Evolutionary conservation across 1,140 invertebrate genomes (phyloP).

Genomic region (Lethocerus indicus): DNA sequence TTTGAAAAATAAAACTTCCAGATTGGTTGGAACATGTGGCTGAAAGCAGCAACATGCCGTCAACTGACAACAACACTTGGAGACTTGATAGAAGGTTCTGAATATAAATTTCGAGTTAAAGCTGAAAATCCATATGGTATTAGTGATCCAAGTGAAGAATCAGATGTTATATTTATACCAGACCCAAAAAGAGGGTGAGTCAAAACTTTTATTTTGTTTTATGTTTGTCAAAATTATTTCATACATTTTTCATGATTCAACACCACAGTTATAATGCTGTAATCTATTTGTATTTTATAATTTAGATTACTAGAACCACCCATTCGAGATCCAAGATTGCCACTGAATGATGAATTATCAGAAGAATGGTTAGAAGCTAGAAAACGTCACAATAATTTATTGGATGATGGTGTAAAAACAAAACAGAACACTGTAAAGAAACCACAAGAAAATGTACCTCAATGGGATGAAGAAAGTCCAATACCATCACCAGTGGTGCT

Average conservation of each 20-base stretch:
- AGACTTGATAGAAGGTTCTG: conserved; percentile 75
- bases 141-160: conserved; percentile 66
- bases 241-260: no score
- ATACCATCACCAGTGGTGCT: conserved; percentile 11
- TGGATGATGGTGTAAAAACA: not conserved
- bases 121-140: conserved; percentile 85
- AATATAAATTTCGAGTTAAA: conserved; percentile 83
- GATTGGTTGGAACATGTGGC: conserved; percentile 81
- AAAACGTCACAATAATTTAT: not conserved
- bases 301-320: conserved; percentile 16
- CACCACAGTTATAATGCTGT: no score
- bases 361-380: conserved; percentile 3
- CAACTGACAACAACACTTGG: conserved; percentile 64
- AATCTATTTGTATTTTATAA: no score
- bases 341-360: not conserved
- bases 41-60: conserved; percentile 71
- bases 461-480: conserved; percentile 10
- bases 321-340: not conserved
- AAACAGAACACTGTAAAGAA: not conserved
- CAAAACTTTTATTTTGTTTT: not conserved
- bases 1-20: no score
- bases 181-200: conserved; percentile 40
- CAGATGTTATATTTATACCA: conserved; percentile 57
- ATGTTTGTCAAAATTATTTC: no score
- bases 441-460: conserved; percentile 9